Evolutionary conservation across 2,113 vertebrate genomes (phyloP).

Genomic region (Aleadryas rufinucha): DNA sequence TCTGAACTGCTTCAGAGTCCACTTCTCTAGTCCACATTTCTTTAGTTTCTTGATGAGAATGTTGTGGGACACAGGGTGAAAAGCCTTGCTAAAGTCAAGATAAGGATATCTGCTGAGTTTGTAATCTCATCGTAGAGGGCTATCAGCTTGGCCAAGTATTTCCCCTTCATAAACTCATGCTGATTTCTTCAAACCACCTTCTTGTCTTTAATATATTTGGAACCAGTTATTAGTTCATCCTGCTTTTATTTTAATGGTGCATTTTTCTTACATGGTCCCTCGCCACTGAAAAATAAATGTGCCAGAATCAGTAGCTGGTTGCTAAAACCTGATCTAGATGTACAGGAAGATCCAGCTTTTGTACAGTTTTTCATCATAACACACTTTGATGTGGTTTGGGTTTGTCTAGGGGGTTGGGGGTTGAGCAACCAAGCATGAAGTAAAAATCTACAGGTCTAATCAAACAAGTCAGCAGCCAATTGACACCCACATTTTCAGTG

Average conservation of each 20-base stretch:
- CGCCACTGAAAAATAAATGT: neutral
- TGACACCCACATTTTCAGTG: neutral
- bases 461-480: neutral
- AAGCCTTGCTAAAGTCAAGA: neutral
- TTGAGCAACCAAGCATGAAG: neutral
- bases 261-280: neutral
- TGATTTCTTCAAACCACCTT: neutral
- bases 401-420: neutral
- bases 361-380: neutral
- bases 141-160: neutral
- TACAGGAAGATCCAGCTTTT: neutral
- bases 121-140: neutral
- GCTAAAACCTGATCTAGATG: neutral
- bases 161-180: neutral
- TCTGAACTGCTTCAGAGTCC: neutral
- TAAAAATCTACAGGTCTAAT: neutral
- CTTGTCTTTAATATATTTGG: neutral
- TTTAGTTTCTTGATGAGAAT: neutral
- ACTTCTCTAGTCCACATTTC: neutral
- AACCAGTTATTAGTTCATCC: neutral
- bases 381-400: neutral
- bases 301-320: neutral
- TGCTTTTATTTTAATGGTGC: neutral
- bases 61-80: neutral
- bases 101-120: neutral